phyloP scores from a whole-genome alignment of 2,797 vertebrate genomes.

The Peromyscus eremicus region DNA sequence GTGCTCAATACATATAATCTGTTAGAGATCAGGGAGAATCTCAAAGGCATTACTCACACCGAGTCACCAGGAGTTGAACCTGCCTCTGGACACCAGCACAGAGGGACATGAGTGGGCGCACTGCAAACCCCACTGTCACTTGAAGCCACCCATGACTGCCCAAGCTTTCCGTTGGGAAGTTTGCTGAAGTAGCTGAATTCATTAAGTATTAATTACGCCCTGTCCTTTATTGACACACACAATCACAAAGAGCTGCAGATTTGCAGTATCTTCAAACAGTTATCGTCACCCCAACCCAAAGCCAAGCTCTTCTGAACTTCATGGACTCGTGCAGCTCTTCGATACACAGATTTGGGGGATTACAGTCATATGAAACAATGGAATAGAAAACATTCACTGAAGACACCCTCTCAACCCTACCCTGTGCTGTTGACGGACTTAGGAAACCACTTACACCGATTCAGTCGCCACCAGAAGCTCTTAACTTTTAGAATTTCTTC shows the following conservation, averaged over 20 bases:
- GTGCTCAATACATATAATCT: neutral
- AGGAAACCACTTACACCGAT: neutral
- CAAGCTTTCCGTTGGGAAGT: neutral
- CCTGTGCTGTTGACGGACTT: neutral
- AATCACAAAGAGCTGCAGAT: slow-evolving; percentile 23
- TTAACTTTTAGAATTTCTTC: neutral
- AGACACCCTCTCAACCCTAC: neutral
- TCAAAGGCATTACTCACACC: neutral
- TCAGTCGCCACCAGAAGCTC: neutral
- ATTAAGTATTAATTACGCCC: neutral
- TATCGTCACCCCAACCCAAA: neutral
- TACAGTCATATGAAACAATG: neutral
- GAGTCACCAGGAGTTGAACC: neutral
- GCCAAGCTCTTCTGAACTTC: neutral
- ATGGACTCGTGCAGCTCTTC: neutral
- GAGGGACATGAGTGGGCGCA: neutral
- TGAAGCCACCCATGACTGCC: neutral
- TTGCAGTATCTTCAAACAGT: slow-evolving; percentile 6
- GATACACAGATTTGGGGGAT: neutral
- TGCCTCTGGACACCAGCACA: neutral
- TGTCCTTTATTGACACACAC: neutral
- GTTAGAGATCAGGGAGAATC: neutral
- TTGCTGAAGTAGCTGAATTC: neutral
- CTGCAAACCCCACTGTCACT: neutral
- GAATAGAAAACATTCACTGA: neutral